Percentiles rank a stretch among this genome's conserved stretches.
Evolutionary conservation across 2,888 invertebrate species (phyloP).

Genomic region (Melanchra persicariae): DNA sequence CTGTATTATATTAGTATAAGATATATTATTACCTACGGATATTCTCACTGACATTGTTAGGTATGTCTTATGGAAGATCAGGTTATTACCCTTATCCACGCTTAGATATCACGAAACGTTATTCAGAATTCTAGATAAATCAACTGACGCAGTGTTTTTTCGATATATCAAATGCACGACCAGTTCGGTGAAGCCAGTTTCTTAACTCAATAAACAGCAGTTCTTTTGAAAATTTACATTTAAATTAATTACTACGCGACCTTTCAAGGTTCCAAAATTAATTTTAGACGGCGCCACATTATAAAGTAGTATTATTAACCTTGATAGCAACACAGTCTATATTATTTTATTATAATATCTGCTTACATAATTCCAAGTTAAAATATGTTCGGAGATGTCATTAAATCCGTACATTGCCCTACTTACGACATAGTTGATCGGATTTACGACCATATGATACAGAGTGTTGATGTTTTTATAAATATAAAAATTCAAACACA

Average conservation of each 20-base stretch:
- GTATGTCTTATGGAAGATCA: background rate
- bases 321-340: constrained; percentile 39
- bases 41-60: background rate
- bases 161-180: constrained; percentile 9
- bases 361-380: constrained; percentile 34
- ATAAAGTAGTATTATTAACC: constrained; percentile 49
- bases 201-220: constrained; percentile 14
- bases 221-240: constrained; percentile 24
- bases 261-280: constrained; percentile 54
- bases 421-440: constrained; percentile 17
- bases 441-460: constrained; percentile 1
- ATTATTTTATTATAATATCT: constrained; percentile 35
- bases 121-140: background rate
- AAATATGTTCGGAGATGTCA: constrained; percentile 9
- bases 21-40: no score
- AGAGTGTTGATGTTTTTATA: constrained; percentile 25
- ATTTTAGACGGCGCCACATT: constrained; percentile 52
- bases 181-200: constrained; percentile 1
- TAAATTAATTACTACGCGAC: constrained; percentile 39
- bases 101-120: background rate
- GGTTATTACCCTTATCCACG: background rate
- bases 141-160: background rate
- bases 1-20: no score
- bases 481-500: constrained; percentile 18
- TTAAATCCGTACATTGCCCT: constrained; percentile 29